Conservation (phyloP, 2,113 vertebrate species). For the Tinamus guttatus region DNA sequence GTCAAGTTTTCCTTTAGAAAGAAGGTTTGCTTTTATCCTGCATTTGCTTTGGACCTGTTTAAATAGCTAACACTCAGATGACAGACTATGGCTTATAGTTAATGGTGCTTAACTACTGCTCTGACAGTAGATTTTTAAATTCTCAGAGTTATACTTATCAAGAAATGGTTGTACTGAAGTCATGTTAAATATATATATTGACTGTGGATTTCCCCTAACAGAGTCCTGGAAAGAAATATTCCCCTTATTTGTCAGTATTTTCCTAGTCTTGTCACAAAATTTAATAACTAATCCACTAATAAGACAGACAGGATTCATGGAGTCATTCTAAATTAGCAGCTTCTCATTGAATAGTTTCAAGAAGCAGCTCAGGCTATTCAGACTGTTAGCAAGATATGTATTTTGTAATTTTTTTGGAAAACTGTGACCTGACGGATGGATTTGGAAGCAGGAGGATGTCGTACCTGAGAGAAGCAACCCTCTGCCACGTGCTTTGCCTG, state of each 20-base stretch:
- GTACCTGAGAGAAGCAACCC: slow-evolving; percentile 55
- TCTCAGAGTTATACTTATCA: not conserved
- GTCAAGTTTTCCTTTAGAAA: not conserved
- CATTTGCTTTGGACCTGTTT: not conserved
- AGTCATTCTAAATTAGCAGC: not conserved
- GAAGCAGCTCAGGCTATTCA: not conserved
- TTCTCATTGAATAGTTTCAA: not conserved
- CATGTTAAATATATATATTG: not conserved
- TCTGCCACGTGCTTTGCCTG: slow-evolving; percentile 60
- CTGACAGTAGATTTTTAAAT: not conserved
- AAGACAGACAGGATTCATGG: not conserved
- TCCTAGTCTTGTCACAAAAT: not conserved
- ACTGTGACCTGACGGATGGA: not conserved
- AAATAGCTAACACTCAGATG: not conserved
- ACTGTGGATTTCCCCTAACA: not conserved
- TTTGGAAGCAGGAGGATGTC: slow-evolving; percentile 27
- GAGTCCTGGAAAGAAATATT: not conserved
- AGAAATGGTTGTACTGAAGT: not conserved
- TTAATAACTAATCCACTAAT: not conserved
- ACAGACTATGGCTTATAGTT: not conserved
- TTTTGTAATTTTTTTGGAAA: not conserved
- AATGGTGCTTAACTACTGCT: not conserved
- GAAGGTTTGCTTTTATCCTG: not conserved
- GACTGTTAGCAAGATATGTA: not conserved
- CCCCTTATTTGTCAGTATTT: not conserved